Base-by-base conservation (phyloP, 2,888 invertebrate species). In the Trachelus iudaicus region DNA sequence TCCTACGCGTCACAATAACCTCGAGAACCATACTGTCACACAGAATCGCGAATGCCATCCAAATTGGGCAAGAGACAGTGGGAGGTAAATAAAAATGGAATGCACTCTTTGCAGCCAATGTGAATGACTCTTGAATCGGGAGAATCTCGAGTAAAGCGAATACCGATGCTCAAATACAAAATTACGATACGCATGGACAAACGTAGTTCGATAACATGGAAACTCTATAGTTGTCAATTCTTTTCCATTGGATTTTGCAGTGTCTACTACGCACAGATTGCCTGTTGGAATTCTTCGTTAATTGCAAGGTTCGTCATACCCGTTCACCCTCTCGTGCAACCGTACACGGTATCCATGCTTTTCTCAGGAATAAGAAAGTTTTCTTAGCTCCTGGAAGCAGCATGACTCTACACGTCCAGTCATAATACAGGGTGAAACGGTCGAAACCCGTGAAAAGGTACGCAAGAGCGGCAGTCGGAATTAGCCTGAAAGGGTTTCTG, bases 401-500 rank as follows among this genome's bases (percentile, higher is more conserved):
- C 56, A 9, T 56, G 56, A 56, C 56, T 56, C 56, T 56, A 56
- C 56, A 23, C 56, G 23, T 56, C 71, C 71, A 40, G 74, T 40
- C 74, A 74, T 40, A 74, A 74, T 74, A 74, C 74, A 31, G 71
- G 71, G 56, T 34, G 71, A 31, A 34, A 74, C n/a, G 35, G 74
- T 31, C 71, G 56, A 56, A 56, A 56, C 56, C 56, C 56, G 56
- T 71, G 71, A 71, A 71, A 71, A 71, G 71, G 71, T 31, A 40
- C 74, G 74, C 34, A 74, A 74, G 33, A 74, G 74, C 34, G 33
- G 74, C 74, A 74, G 74, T 80, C 81, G 79, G 79, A 82, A 80
- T 82, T 80, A 81, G 82, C 80, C 78, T 79, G 81, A 80, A 81
- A 82, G 81, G 81, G 79, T 81, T 83, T 82, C 83, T 84, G 82